These are phyloP conservation scores for Tenodera sinensis DNA, from an alignment of 2,888 invertebrate species.

Conservation along the genomic window DNA sequence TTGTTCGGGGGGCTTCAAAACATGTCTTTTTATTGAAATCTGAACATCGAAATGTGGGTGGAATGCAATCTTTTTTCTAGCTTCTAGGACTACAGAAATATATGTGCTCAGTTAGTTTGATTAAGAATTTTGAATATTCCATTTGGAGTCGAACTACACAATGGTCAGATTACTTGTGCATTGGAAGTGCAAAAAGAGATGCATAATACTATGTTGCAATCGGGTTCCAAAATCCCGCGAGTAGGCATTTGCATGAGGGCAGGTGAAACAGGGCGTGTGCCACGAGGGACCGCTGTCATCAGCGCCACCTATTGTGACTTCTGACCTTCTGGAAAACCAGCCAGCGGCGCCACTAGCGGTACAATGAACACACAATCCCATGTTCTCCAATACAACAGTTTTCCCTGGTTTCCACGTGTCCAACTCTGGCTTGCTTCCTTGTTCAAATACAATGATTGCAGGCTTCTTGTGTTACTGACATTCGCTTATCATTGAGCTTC, in stretches of 20 bases:
- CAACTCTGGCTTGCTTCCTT: background rate
- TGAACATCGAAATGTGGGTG: too few species aligned
- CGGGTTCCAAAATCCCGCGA: background rate
- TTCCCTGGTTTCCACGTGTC: background rate
- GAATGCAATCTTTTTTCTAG: too few species aligned
- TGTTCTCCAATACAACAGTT: background rate
- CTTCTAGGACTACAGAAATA: too few species aligned
- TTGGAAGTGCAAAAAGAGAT: background rate
- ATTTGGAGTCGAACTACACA: background rate
- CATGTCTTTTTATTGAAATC: too few species aligned
- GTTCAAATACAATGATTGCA: background rate
- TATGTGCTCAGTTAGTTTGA: too few species aligned
- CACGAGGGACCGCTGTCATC: background rate
- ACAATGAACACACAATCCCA: background rate
- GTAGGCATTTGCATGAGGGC: background rate
- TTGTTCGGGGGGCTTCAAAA: too few species aligned
- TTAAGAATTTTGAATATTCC: background rate
- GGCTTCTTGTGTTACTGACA: background rate
- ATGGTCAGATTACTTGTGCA: background rate
- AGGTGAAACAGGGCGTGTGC: background rate
- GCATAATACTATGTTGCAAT: background rate
- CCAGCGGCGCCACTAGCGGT: background rate
- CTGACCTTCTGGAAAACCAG: background rate
- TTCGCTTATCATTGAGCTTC: too few species aligned
- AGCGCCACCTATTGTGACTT: background rate